A percentile compares a stretch with the other conserved stretches of the same genome.
Conservation (phyloP, 2,797 vertebrate species). For the Schizopygopsis malacanthus region DNA sequence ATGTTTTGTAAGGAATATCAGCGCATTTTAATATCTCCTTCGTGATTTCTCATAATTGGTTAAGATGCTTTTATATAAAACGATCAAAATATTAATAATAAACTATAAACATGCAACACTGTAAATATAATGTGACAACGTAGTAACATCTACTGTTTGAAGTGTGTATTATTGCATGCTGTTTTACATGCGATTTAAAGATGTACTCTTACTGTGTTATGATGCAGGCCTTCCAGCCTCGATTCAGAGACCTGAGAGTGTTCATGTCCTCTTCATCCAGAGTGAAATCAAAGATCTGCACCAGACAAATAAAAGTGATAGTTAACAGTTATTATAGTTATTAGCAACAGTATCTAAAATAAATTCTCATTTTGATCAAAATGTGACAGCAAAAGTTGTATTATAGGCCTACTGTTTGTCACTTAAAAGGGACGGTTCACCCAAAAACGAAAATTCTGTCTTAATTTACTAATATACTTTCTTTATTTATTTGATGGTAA, state of each 20-base stretch:
- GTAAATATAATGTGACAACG: background rate
- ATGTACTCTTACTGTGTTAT: constrained; percentile 66
- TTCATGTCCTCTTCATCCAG: constrained; percentile 75
- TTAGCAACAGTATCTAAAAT: background rate
- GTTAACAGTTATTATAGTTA: background rate
- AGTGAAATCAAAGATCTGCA: constrained; percentile 70
- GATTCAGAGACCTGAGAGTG: constrained; percentile 71
- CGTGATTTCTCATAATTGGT: background rate
- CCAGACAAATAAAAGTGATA: background rate
- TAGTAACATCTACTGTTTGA: background rate
- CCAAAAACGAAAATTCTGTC: background rate
- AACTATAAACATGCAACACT: background rate
- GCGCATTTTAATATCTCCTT: background rate
- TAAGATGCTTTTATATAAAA: background rate
- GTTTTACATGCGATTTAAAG: background rate
- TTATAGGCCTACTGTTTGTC: background rate
- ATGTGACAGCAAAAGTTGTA: background rate
- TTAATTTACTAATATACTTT: background rate
- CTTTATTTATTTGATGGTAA: background rate
- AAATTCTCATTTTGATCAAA: background rate
- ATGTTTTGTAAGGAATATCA: background rate
- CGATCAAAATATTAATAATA: background rate
- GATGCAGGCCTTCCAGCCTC: constrained; percentile 71
- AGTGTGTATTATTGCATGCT: background rate
- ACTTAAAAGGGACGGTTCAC: background rate